Base-by-base conservation (phyloP, 1,140 invertebrate genomes). In the Tenebrio molitor region DNA sequence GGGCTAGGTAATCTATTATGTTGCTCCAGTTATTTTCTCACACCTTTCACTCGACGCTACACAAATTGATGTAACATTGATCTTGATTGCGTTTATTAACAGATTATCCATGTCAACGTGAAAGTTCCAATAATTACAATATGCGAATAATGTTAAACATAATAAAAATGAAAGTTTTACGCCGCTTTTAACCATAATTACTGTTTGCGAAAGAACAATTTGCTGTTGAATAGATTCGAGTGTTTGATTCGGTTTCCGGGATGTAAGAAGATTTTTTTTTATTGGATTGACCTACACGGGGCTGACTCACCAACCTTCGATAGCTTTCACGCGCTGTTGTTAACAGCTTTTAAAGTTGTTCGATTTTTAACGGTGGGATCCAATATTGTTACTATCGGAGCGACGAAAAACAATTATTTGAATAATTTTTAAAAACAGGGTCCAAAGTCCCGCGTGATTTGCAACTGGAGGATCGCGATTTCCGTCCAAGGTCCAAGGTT, bases 391-490 rank as follows among this genome's bases (percentile, higher is more conserved):
- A n/a, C n/a, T n/a, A n/a, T 33, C 4, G 29, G 29, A 10, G 4
- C 4, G 10, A 33, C 29, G 29, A 33, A 33, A 5, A 10, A 33
- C 29, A 4, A 33, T 33, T 33, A 10, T 33, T 33, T 10, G 29
- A 7, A 39, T n/a, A 12, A 39, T n/a, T 33, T 33, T 4, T 33
- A 33, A 33, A 58, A 58, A 12, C 23, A 29, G 23, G 50, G 5
- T 58, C 12, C 50, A 58, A 58, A 58, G 50, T 25, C n/a, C 23
- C 6, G 25, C 1, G n/a, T 58, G 50, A 29, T 29, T 58, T 58
- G 23, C 50, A 58, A 58, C 23, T 58, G 50, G 50, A 29, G 23
- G 50, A 58, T 58, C 29, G 21, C 46, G 19, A 53, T 23, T 39
- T 7, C 5, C 12, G 36, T 3, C 10, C 50, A 29, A 58, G 15